Conservation (phyloP, 2,888 invertebrate species). For the Cerastis rubricosa region DNA sequence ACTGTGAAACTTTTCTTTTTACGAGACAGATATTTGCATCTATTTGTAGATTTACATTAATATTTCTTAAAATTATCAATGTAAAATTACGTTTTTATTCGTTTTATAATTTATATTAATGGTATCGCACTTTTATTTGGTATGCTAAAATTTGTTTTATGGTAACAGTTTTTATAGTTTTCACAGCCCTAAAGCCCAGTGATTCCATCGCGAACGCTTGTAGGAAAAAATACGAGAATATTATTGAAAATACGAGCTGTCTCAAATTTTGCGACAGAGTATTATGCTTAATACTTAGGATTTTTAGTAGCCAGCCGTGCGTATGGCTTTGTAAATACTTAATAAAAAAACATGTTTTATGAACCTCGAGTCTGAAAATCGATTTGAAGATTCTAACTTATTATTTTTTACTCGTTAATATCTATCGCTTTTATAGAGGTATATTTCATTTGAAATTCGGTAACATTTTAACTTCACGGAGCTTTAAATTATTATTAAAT, state of each 20-base stretch:
- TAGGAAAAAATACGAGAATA: conserved; percentile 69
- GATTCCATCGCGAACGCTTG: conserved; percentile 67
- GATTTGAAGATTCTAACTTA: conserved; percentile 72
- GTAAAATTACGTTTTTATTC: conserved; percentile 51
- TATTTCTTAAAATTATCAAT: conserved; percentile 53
- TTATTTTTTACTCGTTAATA: conserved; percentile 66
- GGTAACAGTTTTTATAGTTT: conserved; percentile 66
- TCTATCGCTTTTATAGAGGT: conserved; percentile 68
- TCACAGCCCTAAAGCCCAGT: conserved; percentile 70
- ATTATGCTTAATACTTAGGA: conserved; percentile 69
- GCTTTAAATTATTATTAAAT: conserved; percentile 78
- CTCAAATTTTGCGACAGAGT: conserved; percentile 58
- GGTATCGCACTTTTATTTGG: conserved; percentile 39
- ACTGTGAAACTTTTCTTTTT: conserved; percentile 73
- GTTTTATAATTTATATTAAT: conserved; percentile 56
- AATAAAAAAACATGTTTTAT: conserved; percentile 58
- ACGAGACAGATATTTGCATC: conserved; percentile 61
- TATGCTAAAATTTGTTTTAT: conserved; percentile 52
- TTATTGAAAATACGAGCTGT: conserved; percentile 63
- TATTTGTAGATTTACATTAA: conserved; percentile 62
- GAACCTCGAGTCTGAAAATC: conserved; percentile 72
- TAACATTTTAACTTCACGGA: conserved; percentile 68
- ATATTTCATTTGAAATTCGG: conserved; percentile 61
- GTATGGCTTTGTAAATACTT: conserved; percentile 74
- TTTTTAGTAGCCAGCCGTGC: conserved; percentile 63